phyloP scores from a whole-genome alignment of 2,888 invertebrate species.

The Hyppa rectilinea region DNA sequence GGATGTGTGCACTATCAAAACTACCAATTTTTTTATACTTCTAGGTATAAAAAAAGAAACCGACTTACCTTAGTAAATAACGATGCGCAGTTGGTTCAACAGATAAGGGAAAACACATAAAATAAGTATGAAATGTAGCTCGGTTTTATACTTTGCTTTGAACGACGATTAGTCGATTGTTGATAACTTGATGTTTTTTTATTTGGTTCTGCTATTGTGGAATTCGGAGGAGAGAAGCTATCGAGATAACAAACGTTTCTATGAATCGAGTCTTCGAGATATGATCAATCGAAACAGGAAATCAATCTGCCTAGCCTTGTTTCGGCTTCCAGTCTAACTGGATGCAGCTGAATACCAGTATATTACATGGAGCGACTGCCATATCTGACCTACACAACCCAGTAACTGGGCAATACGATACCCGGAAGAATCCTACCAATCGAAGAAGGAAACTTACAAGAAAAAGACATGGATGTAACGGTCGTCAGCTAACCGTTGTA shows the following conservation, averaged over 20 bases:
- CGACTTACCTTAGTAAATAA: slow-evolving; percentile 18
- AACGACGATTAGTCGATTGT: neutral
- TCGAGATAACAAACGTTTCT: neutral
- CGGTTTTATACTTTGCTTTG: neutral
- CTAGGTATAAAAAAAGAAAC: slow-evolving; percentile 6
- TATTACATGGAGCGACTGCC: too few relatives aligned
- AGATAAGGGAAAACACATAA: slow-evolving; percentile 4
- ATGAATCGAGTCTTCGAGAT: neutral
- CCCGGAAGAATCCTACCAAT: too few relatives aligned
- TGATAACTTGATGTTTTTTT: neutral
- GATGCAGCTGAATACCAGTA: too few relatives aligned
- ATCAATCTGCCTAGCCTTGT: too few relatives aligned
- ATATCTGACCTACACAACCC: too few relatives aligned
- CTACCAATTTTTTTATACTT: slow-evolving; percentile 40
- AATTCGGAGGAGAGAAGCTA: neutral
- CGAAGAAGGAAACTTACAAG: neutral
- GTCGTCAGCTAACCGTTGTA: neutral
- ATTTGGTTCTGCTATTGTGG: neutral
- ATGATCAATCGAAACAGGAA: neutral
- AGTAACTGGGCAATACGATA: too few relatives aligned
- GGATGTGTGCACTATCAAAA: slow-evolving; percentile 43
- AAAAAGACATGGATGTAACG: neutral
- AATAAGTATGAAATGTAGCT: neutral
- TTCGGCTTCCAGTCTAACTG: too few relatives aligned
- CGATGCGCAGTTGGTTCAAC: neutral